These are phyloP conservation scores for Papilio aristodemus DNA, from an alignment of 1,140 invertebrate genomes.

Conservation along the genomic window DNA sequence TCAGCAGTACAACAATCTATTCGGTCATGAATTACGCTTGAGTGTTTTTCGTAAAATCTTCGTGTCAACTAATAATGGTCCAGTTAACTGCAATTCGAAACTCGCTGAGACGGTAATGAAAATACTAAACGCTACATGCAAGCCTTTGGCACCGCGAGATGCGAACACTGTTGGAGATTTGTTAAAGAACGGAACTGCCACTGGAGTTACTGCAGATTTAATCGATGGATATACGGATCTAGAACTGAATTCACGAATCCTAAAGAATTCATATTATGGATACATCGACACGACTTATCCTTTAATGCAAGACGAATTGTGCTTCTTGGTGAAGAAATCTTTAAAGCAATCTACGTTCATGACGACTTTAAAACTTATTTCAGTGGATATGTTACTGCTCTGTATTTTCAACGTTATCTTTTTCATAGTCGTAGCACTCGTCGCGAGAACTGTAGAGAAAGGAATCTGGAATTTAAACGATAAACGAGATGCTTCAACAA, in stretches of 20 bases:
- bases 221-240: slow-evolving; percentile 69
- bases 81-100: slow-evolving; percentile 57
- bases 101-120: slow-evolving; percentile 59
- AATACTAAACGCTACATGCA: slow-evolving; percentile 65
- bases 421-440: slow-evolving; percentile 53
- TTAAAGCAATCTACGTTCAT: slow-evolving; percentile 63
- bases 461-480: slow-evolving; percentile 49
- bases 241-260: slow-evolving; percentile 67
- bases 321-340: slow-evolving; percentile 68
- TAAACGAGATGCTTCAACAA: slow-evolving; percentile 45
- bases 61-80: slow-evolving; percentile 53
- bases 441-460: slow-evolving; percentile 52
- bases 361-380: slow-evolving; percentile 63
- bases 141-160: slow-evolving; percentile 61
- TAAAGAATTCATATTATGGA: slow-evolving; percentile 67
- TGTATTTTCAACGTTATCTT: slow-evolving; percentile 58
- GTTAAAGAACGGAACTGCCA: slow-evolving; percentile 64
- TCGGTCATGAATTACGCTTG: slow-evolving; percentile 56
- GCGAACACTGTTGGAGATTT: slow-evolving; percentile 66
- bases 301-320: slow-evolving; percentile 61
- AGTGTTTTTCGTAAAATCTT: slow-evolving; percentile 68
- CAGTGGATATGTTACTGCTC: slow-evolving; percentile 55
- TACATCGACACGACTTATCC: slow-evolving; percentile 75
- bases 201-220: slow-evolving; percentile 67
- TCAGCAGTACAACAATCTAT: slow-evolving; percentile 59